Conservation (phyloP, 2,797 vertebrate genomes). For the Triplophysa bombifrons region DNA sequence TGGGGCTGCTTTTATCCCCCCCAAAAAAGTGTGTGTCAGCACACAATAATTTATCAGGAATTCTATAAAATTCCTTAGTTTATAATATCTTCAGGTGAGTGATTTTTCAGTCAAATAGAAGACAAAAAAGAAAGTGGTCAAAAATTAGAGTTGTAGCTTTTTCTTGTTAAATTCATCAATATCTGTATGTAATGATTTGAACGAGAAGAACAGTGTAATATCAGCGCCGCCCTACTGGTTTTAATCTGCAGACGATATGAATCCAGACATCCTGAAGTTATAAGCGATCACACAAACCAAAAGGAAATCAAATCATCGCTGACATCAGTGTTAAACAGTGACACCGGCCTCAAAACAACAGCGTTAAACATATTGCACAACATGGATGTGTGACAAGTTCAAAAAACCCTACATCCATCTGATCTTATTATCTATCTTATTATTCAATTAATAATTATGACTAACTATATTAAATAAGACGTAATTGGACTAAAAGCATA, state of each 20-base stretch:
- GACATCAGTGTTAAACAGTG: constrained; percentile 24
- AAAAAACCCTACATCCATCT: too few relatives aligned
- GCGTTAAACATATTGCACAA: neutral
- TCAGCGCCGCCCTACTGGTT: constrained; percentile 41
- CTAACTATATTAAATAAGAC: too few relatives aligned
- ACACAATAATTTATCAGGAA: neutral
- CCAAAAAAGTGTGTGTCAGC: neutral
- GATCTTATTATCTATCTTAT: too few relatives aligned
- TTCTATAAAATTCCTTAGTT: neutral
- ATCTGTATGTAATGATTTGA: neutral
- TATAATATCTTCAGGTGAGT: neutral
- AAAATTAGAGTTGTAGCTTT: neutral
- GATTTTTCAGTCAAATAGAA: neutral
- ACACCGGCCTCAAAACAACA: neutral
- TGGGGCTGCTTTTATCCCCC: constrained; percentile 40
- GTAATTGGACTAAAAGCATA: too few relatives aligned
- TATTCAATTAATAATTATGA: too few relatives aligned
- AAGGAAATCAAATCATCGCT: constrained; percentile 24
- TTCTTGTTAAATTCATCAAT: neutral
- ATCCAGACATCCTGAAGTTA: constrained; percentile 19
- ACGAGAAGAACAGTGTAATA: neutral
- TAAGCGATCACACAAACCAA: constrained; percentile 22
- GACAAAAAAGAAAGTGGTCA: neutral
- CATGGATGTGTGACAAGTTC: neutral
- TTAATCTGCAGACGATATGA: constrained; percentile 20